Conservation (phyloP, 2,113 vertebrate species). For the Phoenicopterus ruber region DNA sequence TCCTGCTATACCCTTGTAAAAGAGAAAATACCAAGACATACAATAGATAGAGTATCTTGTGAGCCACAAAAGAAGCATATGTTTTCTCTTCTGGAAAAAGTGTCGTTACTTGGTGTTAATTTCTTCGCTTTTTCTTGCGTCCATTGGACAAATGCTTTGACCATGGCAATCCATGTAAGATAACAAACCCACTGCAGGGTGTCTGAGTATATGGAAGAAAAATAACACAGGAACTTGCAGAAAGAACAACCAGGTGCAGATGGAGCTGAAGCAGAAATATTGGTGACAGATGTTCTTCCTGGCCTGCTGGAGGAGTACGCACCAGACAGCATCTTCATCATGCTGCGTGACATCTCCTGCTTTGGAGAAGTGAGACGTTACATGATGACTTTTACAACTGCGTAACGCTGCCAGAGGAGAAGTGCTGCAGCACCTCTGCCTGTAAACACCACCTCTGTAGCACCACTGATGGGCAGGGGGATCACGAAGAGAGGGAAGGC, state of each 20-base stretch:
- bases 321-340: slow-evolving; percentile 56
- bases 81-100: neutral
- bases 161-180: neutral
- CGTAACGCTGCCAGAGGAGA: neutral
- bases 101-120: neutral
- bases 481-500: neutral
- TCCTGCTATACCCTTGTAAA: neutral
- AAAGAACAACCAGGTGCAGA: slow-evolving; percentile 42
- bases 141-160: neutral
- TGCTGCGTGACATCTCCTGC: slow-evolving; percentile 12
- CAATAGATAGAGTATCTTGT: neutral
- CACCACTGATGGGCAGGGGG: neutral
- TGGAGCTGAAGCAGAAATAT: slow-evolving; percentile 37
- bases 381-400: slow-evolving; percentile 54
- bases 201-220: slow-evolving; percentile 22
- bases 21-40: neutral
- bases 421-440: slow-evolving; percentile 34
- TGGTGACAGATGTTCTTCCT: slow-evolving; percentile 61
- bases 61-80: neutral
- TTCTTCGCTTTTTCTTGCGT: neutral
- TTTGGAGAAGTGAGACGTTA: neutral
- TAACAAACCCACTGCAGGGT: neutral
- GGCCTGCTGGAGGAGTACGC: neutral
- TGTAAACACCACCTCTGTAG: slow-evolving; percentile 33
- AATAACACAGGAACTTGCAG: slow-evolving; percentile 30